Evolutionary conservation across 2,888 invertebrate genomes (phyloP).

Genomic region (Balanococcus diminutus): DNA sequence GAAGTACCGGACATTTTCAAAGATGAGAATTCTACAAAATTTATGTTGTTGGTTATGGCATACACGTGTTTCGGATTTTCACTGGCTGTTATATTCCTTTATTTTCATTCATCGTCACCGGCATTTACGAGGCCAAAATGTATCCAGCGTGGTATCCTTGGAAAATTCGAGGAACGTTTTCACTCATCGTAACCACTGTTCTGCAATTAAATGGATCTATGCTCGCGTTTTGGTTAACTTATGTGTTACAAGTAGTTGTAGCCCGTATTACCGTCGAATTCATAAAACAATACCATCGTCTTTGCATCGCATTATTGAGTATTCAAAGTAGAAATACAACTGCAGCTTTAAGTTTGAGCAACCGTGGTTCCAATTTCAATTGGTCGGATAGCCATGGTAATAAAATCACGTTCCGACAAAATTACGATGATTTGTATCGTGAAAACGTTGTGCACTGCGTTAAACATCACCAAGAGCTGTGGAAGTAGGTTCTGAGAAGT

Average conservation of each 20-base stretch:
- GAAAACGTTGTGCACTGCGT: background rate
- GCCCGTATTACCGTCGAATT: background rate
- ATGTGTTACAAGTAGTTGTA: background rate
- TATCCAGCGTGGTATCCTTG: constrained; percentile 36
- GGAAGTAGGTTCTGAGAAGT: background rate
- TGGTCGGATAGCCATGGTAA: background rate
- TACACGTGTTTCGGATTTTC: constrained; percentile 32
- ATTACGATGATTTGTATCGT: background rate
- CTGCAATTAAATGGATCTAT: background rate
- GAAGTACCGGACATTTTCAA: background rate
- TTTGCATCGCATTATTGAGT: background rate
- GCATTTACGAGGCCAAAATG: background rate
- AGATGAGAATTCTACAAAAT: background rate
- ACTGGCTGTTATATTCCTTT: background rate
- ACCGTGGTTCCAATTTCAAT: background rate
- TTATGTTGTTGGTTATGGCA: background rate
- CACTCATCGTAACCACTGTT: background rate
- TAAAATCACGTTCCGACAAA: background rate
- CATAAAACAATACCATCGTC: background rate
- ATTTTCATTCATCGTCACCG: background rate
- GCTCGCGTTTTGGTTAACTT: constrained; percentile 2
- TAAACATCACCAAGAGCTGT: constrained; percentile 14
- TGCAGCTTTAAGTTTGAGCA: background rate
- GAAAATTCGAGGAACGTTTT: background rate
- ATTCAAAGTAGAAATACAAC: background rate